Percentiles rank a stretch among this genome's conserved stretches.
Evolutionary conservation across 2,888 invertebrate species (phyloP).

Genomic region (Drosophila dives): DNA sequence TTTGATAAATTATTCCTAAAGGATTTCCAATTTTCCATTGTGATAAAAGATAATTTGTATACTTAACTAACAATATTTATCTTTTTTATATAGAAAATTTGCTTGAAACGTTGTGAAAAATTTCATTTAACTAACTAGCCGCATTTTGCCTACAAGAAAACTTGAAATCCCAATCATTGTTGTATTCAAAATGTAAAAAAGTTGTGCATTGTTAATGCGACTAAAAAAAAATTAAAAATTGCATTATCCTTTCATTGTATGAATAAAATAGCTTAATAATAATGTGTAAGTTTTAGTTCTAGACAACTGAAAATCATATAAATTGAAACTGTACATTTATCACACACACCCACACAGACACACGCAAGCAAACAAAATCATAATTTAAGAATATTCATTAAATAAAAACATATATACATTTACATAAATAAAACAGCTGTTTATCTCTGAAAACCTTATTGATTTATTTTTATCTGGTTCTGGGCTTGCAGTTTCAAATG

Average conservation of each 20-base stretch:
- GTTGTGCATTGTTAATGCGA: slow-evolving; percentile 59
- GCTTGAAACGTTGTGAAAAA: slow-evolving; percentile 56
- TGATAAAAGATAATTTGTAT: slow-evolving; percentile 75
- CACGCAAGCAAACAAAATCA: slow-evolving; percentile 57
- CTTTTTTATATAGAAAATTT: slow-evolving; percentile 54
- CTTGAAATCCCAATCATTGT: slow-evolving; percentile 56
- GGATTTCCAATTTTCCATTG: slow-evolving; percentile 70
- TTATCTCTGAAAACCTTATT: background rate
- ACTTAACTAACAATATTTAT: slow-evolving; percentile 73
- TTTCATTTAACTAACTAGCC: slow-evolving; percentile 57
- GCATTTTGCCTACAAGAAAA: slow-evolving; percentile 75
- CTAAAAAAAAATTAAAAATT: slow-evolving; percentile 48
- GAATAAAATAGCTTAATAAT: slow-evolving; percentile 64
- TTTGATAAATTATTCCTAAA: slow-evolving; percentile 59
- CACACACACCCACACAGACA: slow-evolving; percentile 49
- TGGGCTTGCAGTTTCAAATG: too few species aligned
- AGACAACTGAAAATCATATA: slow-evolving; percentile 67
- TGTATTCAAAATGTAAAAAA: slow-evolving; percentile 58
- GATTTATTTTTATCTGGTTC: background rate
- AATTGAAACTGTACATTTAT: slow-evolving; percentile 76
- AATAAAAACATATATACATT: slow-evolving; percentile 57
- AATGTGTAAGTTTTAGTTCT: slow-evolving; percentile 65
- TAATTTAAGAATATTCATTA: slow-evolving; percentile 58
- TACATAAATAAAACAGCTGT: slow-evolving; percentile 11
- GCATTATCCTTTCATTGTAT: slow-evolving; percentile 59